Evolutionary conservation across 2,888 invertebrate genomes (phyloP).

Genomic region (Antheraea yamamai): DNA sequence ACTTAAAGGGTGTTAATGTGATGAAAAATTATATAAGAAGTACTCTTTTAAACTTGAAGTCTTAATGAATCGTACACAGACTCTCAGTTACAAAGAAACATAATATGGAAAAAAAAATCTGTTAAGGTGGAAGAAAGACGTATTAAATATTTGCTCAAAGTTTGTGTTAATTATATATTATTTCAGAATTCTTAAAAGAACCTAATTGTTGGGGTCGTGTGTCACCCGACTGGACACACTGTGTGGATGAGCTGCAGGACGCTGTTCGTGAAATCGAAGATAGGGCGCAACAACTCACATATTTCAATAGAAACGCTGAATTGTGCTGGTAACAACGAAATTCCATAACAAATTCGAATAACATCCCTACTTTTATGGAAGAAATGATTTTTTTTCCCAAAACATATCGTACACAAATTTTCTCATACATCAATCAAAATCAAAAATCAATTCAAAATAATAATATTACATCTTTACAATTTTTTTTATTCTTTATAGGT

Average conservation of each 20-base stretch:
- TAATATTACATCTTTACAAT: no score
- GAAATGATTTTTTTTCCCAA: no score
- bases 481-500: no score
- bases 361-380: no score
- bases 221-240: slow-evolving; percentile 66
- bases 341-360: not conserved
- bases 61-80: no score
- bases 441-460: no score
- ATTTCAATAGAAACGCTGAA: slow-evolving; percentile 67
- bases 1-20: not conserved
- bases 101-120: no score
- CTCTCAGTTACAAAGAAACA: no score
- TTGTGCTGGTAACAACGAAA: slow-evolving; percentile 63
- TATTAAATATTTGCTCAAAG: not conserved
- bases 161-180: not conserved
- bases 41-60: no score
- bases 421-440: no score
- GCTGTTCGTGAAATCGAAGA: slow-evolving; percentile 66
- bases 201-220: slow-evolving; percentile 66
- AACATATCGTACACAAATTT: no score
- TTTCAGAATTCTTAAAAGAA: slow-evolving; percentile 67
- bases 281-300: slow-evolving; percentile 62
- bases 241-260: slow-evolving; percentile 63
- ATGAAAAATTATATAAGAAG: not conserved
- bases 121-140: no score